Base-by-base conservation (phyloP, 2,113 vertebrate species). In the Nansenia antarctica region DNA sequence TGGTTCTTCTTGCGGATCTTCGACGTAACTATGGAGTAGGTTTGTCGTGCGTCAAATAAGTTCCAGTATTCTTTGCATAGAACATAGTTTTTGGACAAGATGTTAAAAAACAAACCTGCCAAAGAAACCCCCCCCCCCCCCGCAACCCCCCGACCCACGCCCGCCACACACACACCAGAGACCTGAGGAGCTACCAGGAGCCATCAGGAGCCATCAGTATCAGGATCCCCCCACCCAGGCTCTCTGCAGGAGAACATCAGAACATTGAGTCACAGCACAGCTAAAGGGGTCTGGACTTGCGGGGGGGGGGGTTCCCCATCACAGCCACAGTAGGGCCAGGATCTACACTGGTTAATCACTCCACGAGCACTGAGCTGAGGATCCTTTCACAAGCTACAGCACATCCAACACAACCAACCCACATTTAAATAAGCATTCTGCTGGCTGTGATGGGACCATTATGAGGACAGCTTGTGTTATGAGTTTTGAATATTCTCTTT, bases 221-320 rank as follows among this genome's bases (percentile, higher is more conserved):
- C 30, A 5, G 1, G 11, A 3, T 54, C 52, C 52, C 20, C 52
- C 11, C 11, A 54, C 3, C 52, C 22, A 27, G 7, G 37, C 31
- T 69, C 15, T 37, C 77, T 74, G 29, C 64, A 61, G 60, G 67
- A 14, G 15, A 37, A 59, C 30, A 14, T 30, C 34, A n/a, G 9
- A n/a, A 31, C 3, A 6, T 3, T 42, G 35, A 62, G 20, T 39
- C 22, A 39, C 30, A 52, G 45, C 45, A 31, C 62, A 32, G 54
- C 63, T 20, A 52, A 69, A 53, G 49, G 54, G 18, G 31, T 72
- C n/a, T 39, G 30, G 55, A 70, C 65, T 30, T 29, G 27, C 9
- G 9, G 24, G 8, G 52, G 52, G 22, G 27, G 62, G 55, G 18
- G 52, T 79, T 70, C 57, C 42, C 60, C 30, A 65, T 59, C 49